Evolutionary conservation across 2,113 vertebrate species (phyloP).

Genomic region (Tringa solitaria): DNA sequence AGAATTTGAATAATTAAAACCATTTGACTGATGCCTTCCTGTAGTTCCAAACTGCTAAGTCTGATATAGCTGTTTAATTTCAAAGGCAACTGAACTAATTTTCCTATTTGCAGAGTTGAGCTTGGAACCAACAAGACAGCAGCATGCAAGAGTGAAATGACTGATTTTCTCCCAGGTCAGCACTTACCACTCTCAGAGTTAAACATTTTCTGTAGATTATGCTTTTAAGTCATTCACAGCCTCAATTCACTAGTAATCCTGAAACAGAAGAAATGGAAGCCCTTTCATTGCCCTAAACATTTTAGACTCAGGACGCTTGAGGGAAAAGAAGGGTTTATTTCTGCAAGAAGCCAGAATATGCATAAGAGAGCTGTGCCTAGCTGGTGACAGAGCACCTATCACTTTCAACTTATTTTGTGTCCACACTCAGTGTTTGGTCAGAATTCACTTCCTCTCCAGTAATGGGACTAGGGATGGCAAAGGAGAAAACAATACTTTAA

Average conservation of each 20-base stretch:
- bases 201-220: slow-evolving; percentile 11
- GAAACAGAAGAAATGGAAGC: not conserved
- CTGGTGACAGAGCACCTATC: not conserved
- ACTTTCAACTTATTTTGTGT: not conserved
- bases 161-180: slow-evolving; percentile 7
- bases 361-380: not conserved
- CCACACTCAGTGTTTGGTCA: not conserved
- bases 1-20: slow-evolving; percentile 52
- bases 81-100: slow-evolving; percentile 13
- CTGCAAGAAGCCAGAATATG: not conserved
- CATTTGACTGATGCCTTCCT: slow-evolving; percentile 22
- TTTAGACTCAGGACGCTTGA: not conserved
- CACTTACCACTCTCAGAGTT: not conserved
- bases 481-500: not conserved
- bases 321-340: not conserved
- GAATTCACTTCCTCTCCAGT: not conserved
- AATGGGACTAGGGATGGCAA: not conserved
- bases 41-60: slow-evolving; percentile 3
- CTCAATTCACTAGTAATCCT: not conserved
- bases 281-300: not conserved
- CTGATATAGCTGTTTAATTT: slow-evolving; percentile 66
- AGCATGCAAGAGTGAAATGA: not conserved
- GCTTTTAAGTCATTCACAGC: not conserved
- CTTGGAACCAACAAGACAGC: not conserved
- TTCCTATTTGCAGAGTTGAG: not conserved